Base-by-base conservation (phyloP, 2,113 vertebrate species). In the Tetrao urogallus region DNA sequence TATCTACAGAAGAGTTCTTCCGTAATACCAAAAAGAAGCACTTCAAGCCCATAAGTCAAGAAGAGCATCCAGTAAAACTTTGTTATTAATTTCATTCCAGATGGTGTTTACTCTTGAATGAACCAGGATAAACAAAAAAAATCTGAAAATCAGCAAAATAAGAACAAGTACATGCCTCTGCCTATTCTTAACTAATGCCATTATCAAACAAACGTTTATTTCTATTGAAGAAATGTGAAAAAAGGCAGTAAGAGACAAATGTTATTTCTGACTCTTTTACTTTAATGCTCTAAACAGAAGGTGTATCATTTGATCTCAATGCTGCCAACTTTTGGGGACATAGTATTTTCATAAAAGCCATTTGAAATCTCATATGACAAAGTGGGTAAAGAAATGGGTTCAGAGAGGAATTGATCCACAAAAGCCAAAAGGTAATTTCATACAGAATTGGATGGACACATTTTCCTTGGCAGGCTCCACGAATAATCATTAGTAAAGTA, bases 381-480 rank as follows among this genome's bases (percentile, higher is more conserved):
- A 99, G 95, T 4, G 98, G 97, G 85, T 99, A 99, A 38, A 99
- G 97, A 96, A 99, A 97, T 20, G 98, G 98, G 71, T 99, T 99
- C 64, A 99, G 72, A 70, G 97, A 97, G 4, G 98, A 99, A 96
- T 99, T 99, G 82, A 98, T 72, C 98, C 98, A 99, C 91, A 98
- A 97, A 93, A 99, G 98, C 98, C 98, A 98, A 98, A 99, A 98
- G n/a, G 97, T 97, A 92, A 98, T 92, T 91, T 98, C 97, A 61
- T 98, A 98, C 96, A 97, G 93, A 63, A 96, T 95, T 17, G 94
- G 80, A 67, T 89, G 81, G 47, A 98, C 87, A 58, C 96, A 97
- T 8, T 16, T 86, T 52, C 94, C 90, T 34, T 95, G 90, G 78
- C 97, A 98, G 91, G 86, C 89, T 10, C 98, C 98, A 63, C 94